Base-by-base conservation (phyloP, 2,113 vertebrate genomes). In the Nothobranchius kuhntae region DNA sequence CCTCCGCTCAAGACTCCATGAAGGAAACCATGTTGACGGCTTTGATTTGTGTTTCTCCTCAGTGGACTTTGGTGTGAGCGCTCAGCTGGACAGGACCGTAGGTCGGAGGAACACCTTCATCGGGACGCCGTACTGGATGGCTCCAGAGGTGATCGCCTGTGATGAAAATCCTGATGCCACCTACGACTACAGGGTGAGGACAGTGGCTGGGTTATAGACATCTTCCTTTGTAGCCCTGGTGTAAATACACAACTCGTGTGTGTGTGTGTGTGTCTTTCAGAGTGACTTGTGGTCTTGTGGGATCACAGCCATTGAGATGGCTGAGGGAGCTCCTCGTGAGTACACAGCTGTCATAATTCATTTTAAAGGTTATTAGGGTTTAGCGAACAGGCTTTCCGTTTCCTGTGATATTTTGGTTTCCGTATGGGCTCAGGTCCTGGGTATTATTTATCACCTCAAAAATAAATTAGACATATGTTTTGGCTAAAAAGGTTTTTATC, bases 201-300 rank as follows among this genome's bases (percentile, higher is more conserved):
- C 17, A 30, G 38, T 7, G 21, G 21, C 21, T 21, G 8, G 7
- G 40, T 9, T 9, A 9, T 42, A 9, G 40, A 42, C 38, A 40
- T 40, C 38, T 40, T 9, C 6, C 9, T 40, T 7, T 40, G 38
- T 40, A 40, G 9, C 7, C 6, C 6, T 40, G 38, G 1, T 8
- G 7, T 40, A 40, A 40, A 40, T 40, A 9, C 1, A 1, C 7
- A 40, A 6, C 24, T 44, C 14, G 21, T 15, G 8, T 9, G 7
- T 7, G 59, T 7, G 10, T n/a, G 1, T 42, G 15, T 38, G 68
- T 65, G 61, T 86, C 85, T 65, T 81, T 54, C 93, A 99, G 98
- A 99, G 98, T 81, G 98, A 99, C 88, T 93, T 99, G 81, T 99
- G 98, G 98, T 99, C 98, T 1, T 97, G 96, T 47, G 98, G 98